Evolutionary conservation across 2,113 vertebrate genomes (phyloP).

Genomic region (Globicephala melas): DNA sequence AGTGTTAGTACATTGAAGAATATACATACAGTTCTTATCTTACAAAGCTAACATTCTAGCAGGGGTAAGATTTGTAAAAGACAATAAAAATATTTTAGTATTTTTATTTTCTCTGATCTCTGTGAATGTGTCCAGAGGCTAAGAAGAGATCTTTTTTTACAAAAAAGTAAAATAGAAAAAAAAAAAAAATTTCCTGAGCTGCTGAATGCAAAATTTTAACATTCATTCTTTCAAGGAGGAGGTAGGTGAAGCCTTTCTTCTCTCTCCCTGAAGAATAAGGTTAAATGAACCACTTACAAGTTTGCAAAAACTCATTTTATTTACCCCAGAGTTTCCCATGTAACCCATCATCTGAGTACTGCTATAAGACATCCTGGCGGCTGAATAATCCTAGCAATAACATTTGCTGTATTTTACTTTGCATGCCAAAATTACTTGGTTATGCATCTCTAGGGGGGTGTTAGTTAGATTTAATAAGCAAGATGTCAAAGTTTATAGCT

Average conservation of each 20-base stretch:
- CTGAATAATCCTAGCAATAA: constrained; percentile 61
- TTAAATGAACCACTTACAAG: constrained; percentile 63
- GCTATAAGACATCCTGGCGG: constrained; percentile 45
- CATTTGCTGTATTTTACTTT: constrained; percentile 63
- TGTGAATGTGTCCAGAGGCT: neutral
- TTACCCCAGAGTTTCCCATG: constrained; percentile 36
- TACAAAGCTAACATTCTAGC: neutral
- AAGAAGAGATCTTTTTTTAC: neutral
- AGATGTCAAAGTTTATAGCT: constrained; percentile 39
- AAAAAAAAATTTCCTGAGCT: neutral
- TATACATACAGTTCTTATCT: neutral
- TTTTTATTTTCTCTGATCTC: constrained; percentile 24
- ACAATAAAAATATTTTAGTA: neutral
- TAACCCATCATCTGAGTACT: neutral
- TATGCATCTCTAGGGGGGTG: constrained; percentile 40
- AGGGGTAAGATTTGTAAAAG: neutral
- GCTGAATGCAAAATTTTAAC: constrained; percentile 32
- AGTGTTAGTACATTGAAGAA: neutral
- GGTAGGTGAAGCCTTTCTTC: constrained; percentile 36
- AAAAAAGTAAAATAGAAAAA: neutral
- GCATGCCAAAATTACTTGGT: constrained; percentile 40
- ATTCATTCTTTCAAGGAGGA: constrained; percentile 3
- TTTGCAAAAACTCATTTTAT: constrained; percentile 55
- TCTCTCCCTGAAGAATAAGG: constrained; percentile 40
- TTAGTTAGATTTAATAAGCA: constrained; percentile 59